Evolutionary conservation across 2,888 invertebrate genomes (phyloP).

Genomic region (Andrena hattorfiana): DNA sequence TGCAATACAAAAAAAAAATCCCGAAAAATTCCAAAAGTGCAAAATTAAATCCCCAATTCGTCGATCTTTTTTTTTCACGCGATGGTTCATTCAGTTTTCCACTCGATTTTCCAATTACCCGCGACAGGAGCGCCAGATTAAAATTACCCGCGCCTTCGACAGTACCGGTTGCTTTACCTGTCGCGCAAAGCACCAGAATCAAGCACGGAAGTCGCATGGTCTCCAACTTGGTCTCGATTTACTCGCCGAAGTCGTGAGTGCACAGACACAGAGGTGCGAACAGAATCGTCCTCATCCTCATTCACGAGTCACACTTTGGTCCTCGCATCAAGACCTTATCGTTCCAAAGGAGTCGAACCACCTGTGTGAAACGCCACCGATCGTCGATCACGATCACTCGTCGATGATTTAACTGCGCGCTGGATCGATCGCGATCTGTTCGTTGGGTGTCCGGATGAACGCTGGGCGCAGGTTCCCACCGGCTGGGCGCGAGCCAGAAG

Average conservation of each 20-base stretch:
- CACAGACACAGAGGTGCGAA: constrained; percentile 44
- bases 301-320: constrained; percentile 35
- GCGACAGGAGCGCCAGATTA: neutral
- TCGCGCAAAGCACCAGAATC: constrained; percentile 76
- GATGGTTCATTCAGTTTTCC: neutral
- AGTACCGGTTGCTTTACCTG: constrained; percentile 72
- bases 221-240: constrained; percentile 46
- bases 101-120: neutral
- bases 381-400: constrained; percentile 10
- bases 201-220: constrained; percentile 74
- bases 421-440: neutral
- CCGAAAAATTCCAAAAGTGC: too few relatives aligned
- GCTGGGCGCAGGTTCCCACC: constrained; percentile 9
- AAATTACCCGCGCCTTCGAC: neutral
- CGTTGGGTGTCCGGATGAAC: neutral
- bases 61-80: neutral
- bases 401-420: neutral
- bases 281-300: constrained; percentile 69
- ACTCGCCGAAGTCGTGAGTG: constrained; percentile 65
- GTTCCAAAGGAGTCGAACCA: neutral
- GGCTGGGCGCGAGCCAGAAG: constrained; percentile 54
- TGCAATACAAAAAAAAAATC: neutral
- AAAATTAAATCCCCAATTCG: neutral
- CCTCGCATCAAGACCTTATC: constrained; percentile 30
- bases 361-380: neutral